These are phyloP conservation scores for Tretioscincus oriximinensis DNA, from an alignment of 2,113 vertebrate species.

Conservation along the genomic window DNA sequence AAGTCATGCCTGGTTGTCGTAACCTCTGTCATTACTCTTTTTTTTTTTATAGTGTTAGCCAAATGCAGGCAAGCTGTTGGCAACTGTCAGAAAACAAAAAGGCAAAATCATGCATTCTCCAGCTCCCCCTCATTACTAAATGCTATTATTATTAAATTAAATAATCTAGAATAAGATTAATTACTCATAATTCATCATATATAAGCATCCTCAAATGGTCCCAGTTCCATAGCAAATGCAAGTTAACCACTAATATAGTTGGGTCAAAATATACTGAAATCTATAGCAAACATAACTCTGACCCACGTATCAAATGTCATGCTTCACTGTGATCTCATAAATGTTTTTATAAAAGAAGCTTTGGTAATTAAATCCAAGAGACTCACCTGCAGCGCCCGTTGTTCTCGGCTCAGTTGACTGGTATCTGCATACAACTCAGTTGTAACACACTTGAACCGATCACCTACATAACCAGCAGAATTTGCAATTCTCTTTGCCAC, in stretches of 20 bases:
- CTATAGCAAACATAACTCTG: conserved; percentile 29
- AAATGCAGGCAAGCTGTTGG: conserved; percentile 57
- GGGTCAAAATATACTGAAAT: conserved; percentile 6
- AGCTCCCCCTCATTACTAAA: conserved; percentile 51
- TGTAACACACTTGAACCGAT: conserved; percentile 97
- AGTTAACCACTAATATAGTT: conserved; percentile 9
- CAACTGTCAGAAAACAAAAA: conserved; percentile 40
- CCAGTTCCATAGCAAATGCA: conserved; percentile 46
- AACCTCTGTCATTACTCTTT: conserved; percentile 48
- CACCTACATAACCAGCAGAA: conserved; percentile 96
- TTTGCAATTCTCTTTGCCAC: conserved; percentile 96
- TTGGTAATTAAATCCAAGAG: conserved; percentile 10
- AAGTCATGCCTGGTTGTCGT: conserved; percentile 42
- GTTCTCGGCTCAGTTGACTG: conserved; percentile 96
- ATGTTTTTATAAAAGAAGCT: conserved; percentile 28
- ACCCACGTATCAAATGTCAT: conserved; percentile 57
- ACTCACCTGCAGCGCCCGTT: conserved; percentile 97
- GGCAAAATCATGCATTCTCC: conserved; percentile 66
- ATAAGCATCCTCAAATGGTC: conserved; percentile 30
- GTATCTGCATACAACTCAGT: conserved; percentile 97
- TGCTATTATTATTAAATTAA: conserved; percentile 61
- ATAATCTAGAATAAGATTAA: conserved; percentile 53
- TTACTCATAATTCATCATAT: conserved; percentile 39
- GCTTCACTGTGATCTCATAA: conserved; percentile 54
- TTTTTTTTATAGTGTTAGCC: conserved; percentile 61